phyloP scores from a whole-genome alignment of 2,888 invertebrate species.

The Heliconius charithonia region DNA sequence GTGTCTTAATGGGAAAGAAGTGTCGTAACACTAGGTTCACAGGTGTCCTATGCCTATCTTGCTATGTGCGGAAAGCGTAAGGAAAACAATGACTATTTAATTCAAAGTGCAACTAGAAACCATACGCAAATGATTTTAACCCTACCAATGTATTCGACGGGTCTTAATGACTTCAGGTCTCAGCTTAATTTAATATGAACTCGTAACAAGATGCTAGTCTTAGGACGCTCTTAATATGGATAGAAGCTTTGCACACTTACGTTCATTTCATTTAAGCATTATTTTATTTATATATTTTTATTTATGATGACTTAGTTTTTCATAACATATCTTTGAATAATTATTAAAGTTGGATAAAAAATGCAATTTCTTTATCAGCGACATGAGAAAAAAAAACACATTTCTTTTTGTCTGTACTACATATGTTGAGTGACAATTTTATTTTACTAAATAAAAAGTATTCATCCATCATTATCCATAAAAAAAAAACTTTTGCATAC shows the following conservation, averaged over 20 bases:
- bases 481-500: too few relatives aligned
- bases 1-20: background rate
- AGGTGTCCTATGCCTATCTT: background rate
- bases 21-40: background rate
- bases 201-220: conserved; percentile 72
- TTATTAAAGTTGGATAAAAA: background rate
- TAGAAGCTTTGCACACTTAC: conserved; percentile 50
- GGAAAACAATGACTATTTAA: background rate
- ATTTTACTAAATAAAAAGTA: too few relatives aligned
- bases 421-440: too few relatives aligned
- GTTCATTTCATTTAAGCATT: conserved; percentile 40
- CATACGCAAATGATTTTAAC: conserved; percentile 52
- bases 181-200: conserved; percentile 81
- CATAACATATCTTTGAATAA: background rate
- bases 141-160: conserved; percentile 76
- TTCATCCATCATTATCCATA: too few relatives aligned
- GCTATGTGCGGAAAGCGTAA: background rate
- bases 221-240: conserved; percentile 66
- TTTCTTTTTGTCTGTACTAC: background rate
- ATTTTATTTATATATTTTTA: background rate
- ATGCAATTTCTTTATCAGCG: background rate
- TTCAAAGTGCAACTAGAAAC: conserved; percentile 1
- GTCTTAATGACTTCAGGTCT: conserved; percentile 73
- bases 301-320: background rate
- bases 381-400: background rate